These are phyloP conservation scores for Stegodyphus mimosarum DNA, from an alignment of 1,140 invertebrate species.

Conservation along the genomic window DNA sequence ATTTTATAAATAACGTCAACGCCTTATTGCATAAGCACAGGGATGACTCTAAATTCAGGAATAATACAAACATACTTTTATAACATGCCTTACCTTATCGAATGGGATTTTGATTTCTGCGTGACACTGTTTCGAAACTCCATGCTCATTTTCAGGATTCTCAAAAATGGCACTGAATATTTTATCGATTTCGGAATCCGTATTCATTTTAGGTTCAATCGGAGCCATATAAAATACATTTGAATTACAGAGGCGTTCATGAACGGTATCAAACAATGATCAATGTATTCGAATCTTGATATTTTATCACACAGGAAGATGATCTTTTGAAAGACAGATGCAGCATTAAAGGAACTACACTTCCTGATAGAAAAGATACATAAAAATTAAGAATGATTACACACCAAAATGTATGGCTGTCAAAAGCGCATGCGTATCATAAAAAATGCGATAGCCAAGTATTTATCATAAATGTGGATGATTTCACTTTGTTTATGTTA, in stretches of 20 bases:
- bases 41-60: neutral
- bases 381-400: no score
- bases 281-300: neutral
- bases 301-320: neutral
- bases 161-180: conserved; percentile 30
- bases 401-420: no score
- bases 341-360: neutral
- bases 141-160: neutral
- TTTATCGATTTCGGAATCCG: no score
- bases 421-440: no score
- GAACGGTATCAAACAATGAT: neutral
- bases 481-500: no score
- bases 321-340: neutral
- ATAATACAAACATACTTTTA: neutral
- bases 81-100: conserved; percentile 15
- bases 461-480: no score
- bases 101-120: conserved; percentile 42
- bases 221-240: neutral
- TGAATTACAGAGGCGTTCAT: neutral
- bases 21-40: neutral
- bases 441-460: no score
- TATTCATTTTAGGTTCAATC: no score
- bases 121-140: neutral
- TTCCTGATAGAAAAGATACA: no score
- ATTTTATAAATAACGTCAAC: neutral